Evolutionary conservation across 1,140 invertebrate species (phyloP).

Genomic region (Diorhabda sublineata): DNA sequence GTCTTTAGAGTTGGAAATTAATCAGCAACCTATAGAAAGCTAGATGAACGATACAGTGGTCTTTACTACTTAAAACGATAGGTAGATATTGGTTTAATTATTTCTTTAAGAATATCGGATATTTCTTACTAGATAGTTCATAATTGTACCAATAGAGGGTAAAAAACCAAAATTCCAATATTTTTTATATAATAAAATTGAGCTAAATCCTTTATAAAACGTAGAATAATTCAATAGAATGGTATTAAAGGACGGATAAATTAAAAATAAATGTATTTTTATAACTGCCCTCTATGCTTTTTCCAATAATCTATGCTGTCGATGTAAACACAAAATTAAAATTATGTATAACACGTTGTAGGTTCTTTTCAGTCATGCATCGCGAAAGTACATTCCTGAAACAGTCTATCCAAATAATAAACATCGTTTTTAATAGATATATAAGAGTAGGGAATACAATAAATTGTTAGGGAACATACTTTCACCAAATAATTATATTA

Average conservation of each 20-base stretch:
- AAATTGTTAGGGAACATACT: constrained; percentile 25
- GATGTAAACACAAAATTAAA: not conserved
- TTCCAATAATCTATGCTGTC: not conserved
- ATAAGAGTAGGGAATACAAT: constrained; percentile 7
- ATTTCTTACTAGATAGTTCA: too few relatives aligned
- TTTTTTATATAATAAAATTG: not conserved
- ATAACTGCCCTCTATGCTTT: not conserved
- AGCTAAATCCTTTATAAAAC: constrained; percentile 5
- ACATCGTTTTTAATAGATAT: not conserved
- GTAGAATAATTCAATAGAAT: too few relatives aligned
- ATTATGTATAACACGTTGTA: not conserved
- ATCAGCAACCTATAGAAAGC: too few relatives aligned
- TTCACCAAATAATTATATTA: constrained; percentile 27
- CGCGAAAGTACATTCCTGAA: constrained; percentile 27
- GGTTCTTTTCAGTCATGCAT: constrained; percentile 26
- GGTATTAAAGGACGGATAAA: not conserved
- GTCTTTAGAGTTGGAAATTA: too few relatives aligned
- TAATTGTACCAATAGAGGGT: too few relatives aligned
- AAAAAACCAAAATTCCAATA: too few relatives aligned
- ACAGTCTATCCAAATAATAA: constrained; percentile 11
- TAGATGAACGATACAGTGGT: too few relatives aligned
- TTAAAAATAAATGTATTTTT: not conserved
- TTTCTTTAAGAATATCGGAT: too few relatives aligned
- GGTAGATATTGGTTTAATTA: too few relatives aligned
- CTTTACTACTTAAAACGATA: too few relatives aligned